Conservation (phyloP, 2,888 invertebrate genomes). For the Athetis lepigone region DNA sequence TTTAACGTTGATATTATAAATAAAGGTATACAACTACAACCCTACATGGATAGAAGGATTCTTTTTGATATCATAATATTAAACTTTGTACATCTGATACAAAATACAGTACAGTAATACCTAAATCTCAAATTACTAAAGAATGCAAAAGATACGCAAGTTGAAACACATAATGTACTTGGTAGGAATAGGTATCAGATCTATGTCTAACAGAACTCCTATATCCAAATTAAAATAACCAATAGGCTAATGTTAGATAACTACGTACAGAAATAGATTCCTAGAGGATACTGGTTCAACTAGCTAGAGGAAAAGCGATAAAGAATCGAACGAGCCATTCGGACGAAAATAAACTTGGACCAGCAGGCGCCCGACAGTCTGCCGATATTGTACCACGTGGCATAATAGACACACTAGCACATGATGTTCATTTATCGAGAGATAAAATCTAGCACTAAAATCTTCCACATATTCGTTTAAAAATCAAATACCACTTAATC, state of each 20-base stretch:
- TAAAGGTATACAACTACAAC: no score
- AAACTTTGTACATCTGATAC: no score
- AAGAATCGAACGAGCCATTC: slow-evolving; percentile 22
- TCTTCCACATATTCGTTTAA: slow-evolving; percentile 8
- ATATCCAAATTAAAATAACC: not conserved
- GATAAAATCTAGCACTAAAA: slow-evolving; percentile 12
- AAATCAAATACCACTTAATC: slow-evolving; percentile 16
- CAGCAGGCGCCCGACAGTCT: slow-evolving; percentile 71
- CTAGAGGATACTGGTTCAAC: slow-evolving; percentile 8
- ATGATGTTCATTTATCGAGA: slow-evolving; percentile 21
- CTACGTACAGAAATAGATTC: slow-evolving; percentile 19
- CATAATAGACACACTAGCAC: slow-evolving; percentile 48
- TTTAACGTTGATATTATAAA: not conserved
- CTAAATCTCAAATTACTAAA: not conserved
- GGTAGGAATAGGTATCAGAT: no score
- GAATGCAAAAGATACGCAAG: not conserved
- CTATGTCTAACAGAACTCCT: not conserved
- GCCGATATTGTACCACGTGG: slow-evolving; percentile 63
- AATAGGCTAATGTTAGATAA: not conserved
- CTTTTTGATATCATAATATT: no score
- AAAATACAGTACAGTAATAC: no score
- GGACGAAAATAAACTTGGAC: slow-evolving; percentile 55
- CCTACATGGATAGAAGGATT: no score
- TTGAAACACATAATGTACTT: no score
- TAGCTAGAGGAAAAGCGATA: slow-evolving; percentile 31